Evolutionary conservation across 2,113 vertebrate genomes (phyloP), one percentile per base, ranked within the genome.

Genomic region (Poecilia latipinna): DNA sequence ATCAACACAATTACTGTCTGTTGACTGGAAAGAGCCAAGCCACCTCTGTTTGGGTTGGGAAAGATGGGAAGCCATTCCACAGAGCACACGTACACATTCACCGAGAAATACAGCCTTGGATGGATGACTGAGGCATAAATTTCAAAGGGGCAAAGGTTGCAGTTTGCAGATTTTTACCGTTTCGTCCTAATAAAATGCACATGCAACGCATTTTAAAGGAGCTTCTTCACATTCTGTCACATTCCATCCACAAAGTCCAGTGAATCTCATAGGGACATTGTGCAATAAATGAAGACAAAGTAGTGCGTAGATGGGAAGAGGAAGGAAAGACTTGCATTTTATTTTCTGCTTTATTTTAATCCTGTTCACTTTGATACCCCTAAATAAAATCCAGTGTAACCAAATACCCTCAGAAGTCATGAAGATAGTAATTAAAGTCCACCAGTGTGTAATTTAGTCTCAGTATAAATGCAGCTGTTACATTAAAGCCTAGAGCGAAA

Each of bases 21-120:
- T 82, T 60, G 29, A 51, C 79, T 83, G 77, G 42, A 76, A 77
- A 78, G 72, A 75, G 70, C 75, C 67, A 33, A 79, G 74, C 83
- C 76, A 67, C 80, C 54, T 83, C 70, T 82, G 70, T 86, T 89
- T 89, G 75, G 62, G 86, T 86, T 81, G 74, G 64, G 70, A 73
- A 35, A 37, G 72, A 74, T 67, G 64, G 61, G 74, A 62, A 78
- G 54, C 63, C 33, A 51, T 75, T 62, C 61, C 76, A 79, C 66
- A 35, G 24, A 74, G 37, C 64, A 73, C 3, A 1, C 44, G 42
- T 65, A 70, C 54, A 44, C 35, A 28, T 44, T 44, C 33, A 65
- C 33, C 42, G 28, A 65, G 44, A 76, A 78, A 76, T 61, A 24
- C 32, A 67, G 54, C 35, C 73, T 71, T 77, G 65, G 82, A 37